A percentile compares a stretch with the other conserved stretches of the same genome.
These are phyloP conservation scores for Ptychodera flava DNA, from an alignment of 35 echinoderm and acorn worm genomes.

Conservation along the genomic window DNA sequence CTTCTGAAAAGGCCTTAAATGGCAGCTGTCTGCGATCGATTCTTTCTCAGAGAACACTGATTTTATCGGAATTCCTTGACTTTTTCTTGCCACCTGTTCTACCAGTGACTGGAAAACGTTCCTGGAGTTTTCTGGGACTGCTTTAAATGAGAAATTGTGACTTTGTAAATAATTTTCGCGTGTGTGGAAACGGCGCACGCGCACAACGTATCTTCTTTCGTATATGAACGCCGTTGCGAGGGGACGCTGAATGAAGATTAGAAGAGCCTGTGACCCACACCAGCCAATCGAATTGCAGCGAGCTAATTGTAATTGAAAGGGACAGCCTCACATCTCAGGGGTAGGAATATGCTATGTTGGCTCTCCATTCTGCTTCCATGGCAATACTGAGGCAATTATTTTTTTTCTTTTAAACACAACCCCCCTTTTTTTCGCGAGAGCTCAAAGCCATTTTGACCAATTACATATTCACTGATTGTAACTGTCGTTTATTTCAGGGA, in stretches of 20 bases:
- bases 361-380: background rate
- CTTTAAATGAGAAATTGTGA: background rate
- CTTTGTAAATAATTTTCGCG: background rate
- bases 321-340: background rate
- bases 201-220: background rate
- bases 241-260: background rate
- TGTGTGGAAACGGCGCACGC: background rate
- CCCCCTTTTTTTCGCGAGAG: background rate
- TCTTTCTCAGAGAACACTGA: background rate
- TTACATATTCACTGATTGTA: background rate
- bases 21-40: background rate
- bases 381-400: background rate
- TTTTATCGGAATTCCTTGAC: background rate
- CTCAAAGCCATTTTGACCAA: background rate
- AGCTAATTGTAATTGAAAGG: background rate
- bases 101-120: background rate
- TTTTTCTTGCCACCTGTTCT: background rate
- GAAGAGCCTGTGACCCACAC: background rate
- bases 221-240: background rate
- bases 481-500: background rate
- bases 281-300: background rate
- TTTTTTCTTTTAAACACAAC: background rate
- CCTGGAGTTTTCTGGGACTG: background rate
- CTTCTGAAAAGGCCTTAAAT: background rate
- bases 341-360: background rate